A percentile compares a stretch with the other conserved stretches of the same genome.
Evolutionary conservation across 2,113 vertebrate genomes (phyloP).

Genomic region (Ramphastos sulfuratus): DNA sequence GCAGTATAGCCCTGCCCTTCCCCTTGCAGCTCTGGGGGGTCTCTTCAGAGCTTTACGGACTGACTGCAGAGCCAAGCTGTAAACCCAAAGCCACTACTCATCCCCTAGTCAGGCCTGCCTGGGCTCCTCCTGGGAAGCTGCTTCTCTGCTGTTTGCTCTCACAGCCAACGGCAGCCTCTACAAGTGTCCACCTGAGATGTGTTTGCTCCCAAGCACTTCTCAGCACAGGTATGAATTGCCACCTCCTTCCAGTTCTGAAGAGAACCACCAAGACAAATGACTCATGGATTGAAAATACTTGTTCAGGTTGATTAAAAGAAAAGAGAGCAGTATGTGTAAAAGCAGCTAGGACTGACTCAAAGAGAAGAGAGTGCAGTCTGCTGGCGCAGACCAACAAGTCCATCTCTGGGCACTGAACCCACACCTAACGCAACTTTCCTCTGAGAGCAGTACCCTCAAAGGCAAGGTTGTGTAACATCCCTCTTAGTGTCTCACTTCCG

Average conservation of each 20-base stretch:
- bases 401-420: neutral
- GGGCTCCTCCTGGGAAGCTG: slow-evolving; percentile 71
- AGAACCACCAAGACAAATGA: slow-evolving; percentile 52
- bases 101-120: slow-evolving; percentile 81
- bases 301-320: neutral
- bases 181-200: neutral
- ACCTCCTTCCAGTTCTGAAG: slow-evolving; percentile 39
- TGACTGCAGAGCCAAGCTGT: slow-evolving; percentile 71
- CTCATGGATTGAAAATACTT: slow-evolving; percentile 32
- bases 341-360: neutral
- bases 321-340: neutral
- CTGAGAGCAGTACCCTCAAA: too few species aligned
- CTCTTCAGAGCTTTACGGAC: slow-evolving; percentile 74
- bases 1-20: slow-evolving; percentile 31
- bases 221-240: slow-evolving; percentile 54
- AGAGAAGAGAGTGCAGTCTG: neutral
- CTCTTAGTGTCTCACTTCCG: neutral
- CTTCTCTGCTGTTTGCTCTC: slow-evolving; percentile 85
- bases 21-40: slow-evolving; percentile 53
- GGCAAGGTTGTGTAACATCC: neutral
- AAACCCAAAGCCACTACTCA: slow-evolving; percentile 83
- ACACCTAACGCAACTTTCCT: neutral
- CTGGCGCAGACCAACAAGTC: neutral
- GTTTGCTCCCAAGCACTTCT: slow-evolving; percentile 27
- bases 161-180: slow-evolving; percentile 78